phyloP scores from a whole-genome alignment of 2,113 vertebrate genomes.

The Neotoma lepida region DNA sequence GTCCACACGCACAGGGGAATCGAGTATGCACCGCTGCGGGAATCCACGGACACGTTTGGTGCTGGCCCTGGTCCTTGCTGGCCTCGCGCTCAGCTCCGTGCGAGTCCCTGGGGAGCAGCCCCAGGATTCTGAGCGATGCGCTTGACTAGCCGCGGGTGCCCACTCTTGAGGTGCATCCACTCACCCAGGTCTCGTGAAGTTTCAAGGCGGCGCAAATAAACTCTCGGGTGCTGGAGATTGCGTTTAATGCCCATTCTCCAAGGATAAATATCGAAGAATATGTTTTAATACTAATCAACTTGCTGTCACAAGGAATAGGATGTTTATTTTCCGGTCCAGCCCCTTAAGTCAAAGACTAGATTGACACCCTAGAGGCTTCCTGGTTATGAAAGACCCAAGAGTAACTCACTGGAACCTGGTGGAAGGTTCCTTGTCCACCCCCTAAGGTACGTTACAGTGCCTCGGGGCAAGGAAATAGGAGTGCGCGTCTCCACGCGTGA shows the following conservation, averaged over 20 bases:
- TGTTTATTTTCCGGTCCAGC: neutral
- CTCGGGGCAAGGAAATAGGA: neutral
- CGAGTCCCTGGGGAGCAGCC: neutral
- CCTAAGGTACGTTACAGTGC: neutral
- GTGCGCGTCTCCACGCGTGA: neutral
- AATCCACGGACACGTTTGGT: neutral
- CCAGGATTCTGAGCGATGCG: neutral
- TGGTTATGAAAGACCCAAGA: conserved; percentile 35
- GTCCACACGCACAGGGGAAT: neutral
- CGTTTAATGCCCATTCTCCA: neutral
- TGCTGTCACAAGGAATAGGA: neutral
- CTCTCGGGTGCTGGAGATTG: conserved; percentile 1
- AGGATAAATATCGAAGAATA: neutral
- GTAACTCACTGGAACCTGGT: neutral
- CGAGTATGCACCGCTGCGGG: conserved; percentile 4
- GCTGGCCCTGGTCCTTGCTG: neutral
- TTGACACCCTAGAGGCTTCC: conserved; percentile 19
- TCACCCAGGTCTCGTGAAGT: conserved; percentile 47
- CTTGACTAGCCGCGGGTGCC: neutral
- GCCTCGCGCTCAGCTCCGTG: neutral
- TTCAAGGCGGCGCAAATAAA: conserved; percentile 43
- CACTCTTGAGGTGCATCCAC: neutral
- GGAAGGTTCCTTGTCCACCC: neutral
- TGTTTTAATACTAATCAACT: neutral
- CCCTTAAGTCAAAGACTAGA: neutral